Evolutionary conservation across 2,888 invertebrate species (phyloP), one percentile per base, ranked within the genome.

Genomic region (Spilarctia lutea): DNA sequence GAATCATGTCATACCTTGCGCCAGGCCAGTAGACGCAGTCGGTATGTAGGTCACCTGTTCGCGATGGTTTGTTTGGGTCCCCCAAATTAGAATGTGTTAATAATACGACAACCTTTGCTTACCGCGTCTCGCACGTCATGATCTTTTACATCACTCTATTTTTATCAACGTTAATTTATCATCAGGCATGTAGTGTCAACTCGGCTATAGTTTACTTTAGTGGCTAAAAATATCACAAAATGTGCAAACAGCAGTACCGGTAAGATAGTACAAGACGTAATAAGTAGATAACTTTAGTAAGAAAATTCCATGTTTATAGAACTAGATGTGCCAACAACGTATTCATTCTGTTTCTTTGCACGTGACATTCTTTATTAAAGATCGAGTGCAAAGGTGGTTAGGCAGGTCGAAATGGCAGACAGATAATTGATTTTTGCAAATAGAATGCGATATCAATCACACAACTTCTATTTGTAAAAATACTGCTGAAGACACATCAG

Each of bases 21-120:
- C 88, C 87, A 88, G 83, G 90, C 90, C 90, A 89, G 90, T 91
- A 93, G 93, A 93, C 94, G 91, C 86, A 88, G 86, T 81, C 88
- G 91, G 91, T 89, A 95, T 94, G 90, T 95, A 93, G 95, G 94
- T 94, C 95, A 93, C 91, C 91, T 91, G 93, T 90, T 94, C 91
- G 90, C 91, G 91, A 94, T 94, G 94, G 93, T 95, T 94, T 95
- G 95, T 95, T 95, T 95, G 95, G 95, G 94, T 94, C 94, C 94
- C 91, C 91, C 91, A 91, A 94, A 94, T 94, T 95, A 94, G 93
- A 93, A 91, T 91, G 91, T 90, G 93, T 91, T 94, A 94, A 93
- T 94, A 94, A 93, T 95, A 94, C 90, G 91, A 90, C 91, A 94
- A 94, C 93, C 94, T 94, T 94, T 94, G 91, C 91, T 90, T 91